Evolutionary conservation across 2,888 invertebrate species (phyloP), one percentile per base, ranked within the genome.

Genomic region (Ophonus ardosiacus): DNA sequence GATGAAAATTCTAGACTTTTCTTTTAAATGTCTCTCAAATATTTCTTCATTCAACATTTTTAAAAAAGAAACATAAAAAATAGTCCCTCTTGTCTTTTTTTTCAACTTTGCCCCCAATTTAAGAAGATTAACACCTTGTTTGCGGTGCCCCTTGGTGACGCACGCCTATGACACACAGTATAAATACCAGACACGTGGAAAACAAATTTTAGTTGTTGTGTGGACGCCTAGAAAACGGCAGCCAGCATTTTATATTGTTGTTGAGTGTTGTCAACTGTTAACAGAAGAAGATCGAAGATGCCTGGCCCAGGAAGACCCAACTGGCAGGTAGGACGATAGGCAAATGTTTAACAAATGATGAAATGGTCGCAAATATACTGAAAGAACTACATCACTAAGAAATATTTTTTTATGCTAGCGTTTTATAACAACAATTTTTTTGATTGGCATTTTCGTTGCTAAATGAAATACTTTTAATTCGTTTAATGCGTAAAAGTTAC

Each of bases 271-370:
- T 65, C 24, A 51, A 31, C 31, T 24, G 80, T 61, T 31, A 31
- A 17, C 4, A 4, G n/a, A 57, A 31, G 31, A 61, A 8, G 10
- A 79, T 56, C 51, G 31, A 79, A 63, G 40, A 81, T 81, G 81
- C 81, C 81, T 81, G 81, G 81, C 15, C 71, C 71, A 40, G 81
- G 81, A 63, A 63, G 81, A 13, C 81, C 81, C 18, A 63, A 63
- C 18, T 81, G 81, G 81, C 81, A 81, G 81, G 81, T 81, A 21
- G 15, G 71, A 43, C 17, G 17, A 18, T 74, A 18, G 40, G 31
- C 40, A 68, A 17, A 13, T 21, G 31, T 65, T 65, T 59, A 31
- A 31, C 31, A 31, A 31, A 31, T 31, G 31, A 31, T 31, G 31
- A 31, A 31, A 31, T 31, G 31, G 31, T 5, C 31, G n/a, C n/a